Conservation (phyloP, 1,140 invertebrate species). For the Tyrophagus putrescentiae region DNA sequence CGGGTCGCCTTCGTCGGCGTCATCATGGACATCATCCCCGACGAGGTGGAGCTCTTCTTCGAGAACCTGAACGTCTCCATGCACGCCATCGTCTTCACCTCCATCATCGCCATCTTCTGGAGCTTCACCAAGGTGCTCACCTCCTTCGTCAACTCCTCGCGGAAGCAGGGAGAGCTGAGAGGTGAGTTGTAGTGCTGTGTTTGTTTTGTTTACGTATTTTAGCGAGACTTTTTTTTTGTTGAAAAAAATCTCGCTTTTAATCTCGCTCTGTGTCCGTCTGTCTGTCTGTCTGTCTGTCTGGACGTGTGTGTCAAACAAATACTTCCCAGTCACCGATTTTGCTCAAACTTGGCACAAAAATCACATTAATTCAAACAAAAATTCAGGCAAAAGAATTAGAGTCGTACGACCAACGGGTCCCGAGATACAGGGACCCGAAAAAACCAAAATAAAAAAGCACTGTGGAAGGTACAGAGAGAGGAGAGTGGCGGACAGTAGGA, state of each 20-base stretch:
- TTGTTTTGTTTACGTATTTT: background rate
- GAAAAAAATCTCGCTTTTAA: too few relatives aligned
- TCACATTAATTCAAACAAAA: constrained; percentile 7
- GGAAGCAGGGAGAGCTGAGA: constrained; percentile 8
- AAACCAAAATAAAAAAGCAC: too few relatives aligned
- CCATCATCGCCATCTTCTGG: constrained; percentile 12
- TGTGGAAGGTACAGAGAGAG: too few relatives aligned
- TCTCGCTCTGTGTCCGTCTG: too few relatives aligned
- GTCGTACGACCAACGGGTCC: too few relatives aligned
- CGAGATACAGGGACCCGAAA: too few relatives aligned
- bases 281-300: too few relatives aligned
- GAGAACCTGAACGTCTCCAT: constrained; percentile 3
- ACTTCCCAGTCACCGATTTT: too few relatives aligned
- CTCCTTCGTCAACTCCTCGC: constrained; percentile 4
- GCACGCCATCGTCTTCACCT: constrained; percentile 7
- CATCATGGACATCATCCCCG: constrained; percentile 13
- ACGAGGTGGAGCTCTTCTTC: constrained; percentile 17
- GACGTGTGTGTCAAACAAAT: too few relatives aligned
- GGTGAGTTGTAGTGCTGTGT: background rate
- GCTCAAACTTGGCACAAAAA: constrained; percentile 14
- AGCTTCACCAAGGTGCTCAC: constrained; percentile 7
- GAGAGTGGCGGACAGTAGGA: too few relatives aligned
- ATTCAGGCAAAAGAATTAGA: too few relatives aligned
- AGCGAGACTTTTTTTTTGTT: background rate
- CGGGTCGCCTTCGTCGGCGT: background rate